A percentile compares a stretch with the other conserved stretches of the same genome.
Conservation (phyloP, 2,113 vertebrate species). For the Sapajus apella region DNA sequence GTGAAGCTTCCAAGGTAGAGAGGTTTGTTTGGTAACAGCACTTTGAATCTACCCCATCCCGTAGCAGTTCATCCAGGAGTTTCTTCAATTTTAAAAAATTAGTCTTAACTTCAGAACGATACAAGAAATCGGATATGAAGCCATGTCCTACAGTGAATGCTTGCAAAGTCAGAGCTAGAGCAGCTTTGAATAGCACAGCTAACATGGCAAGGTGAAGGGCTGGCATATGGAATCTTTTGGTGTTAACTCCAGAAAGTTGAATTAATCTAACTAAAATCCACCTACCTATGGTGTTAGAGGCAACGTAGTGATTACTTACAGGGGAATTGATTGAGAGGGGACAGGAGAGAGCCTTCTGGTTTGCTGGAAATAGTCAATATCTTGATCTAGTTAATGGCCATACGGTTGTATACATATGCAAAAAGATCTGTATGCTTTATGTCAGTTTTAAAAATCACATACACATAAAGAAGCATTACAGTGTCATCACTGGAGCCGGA, state of each 20-base stretch:
- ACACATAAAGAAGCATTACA: slow-evolving; percentile 28
- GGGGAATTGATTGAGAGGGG: not conserved
- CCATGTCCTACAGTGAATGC: not conserved
- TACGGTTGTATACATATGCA: not conserved
- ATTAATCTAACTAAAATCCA: not conserved
- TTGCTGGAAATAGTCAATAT: not conserved
- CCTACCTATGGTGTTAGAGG: not conserved
- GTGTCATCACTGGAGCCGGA: not conserved
- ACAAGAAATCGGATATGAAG: not conserved
- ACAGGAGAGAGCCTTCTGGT: not conserved
- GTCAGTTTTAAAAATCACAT: not conserved
- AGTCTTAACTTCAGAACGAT: slow-evolving; percentile 27
- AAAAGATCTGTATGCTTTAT: not conserved
- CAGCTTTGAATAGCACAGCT: not conserved
- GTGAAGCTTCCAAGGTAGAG: not conserved
- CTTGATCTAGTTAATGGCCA: not conserved
- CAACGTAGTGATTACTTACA: not conserved
- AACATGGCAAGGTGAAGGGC: not conserved
- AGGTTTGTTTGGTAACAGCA: not conserved
- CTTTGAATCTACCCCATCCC: not conserved
- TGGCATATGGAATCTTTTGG: not conserved
- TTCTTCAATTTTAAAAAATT: not conserved
- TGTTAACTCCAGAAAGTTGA: slow-evolving; percentile 16
- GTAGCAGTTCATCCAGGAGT: not conserved
- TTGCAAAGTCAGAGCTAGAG: slow-evolving; percentile 27